Evolutionary conservation across 2,888 invertebrate genomes (phyloP), one percentile per base, ranked within the genome.

Genomic region (Eudemis profundana): DNA sequence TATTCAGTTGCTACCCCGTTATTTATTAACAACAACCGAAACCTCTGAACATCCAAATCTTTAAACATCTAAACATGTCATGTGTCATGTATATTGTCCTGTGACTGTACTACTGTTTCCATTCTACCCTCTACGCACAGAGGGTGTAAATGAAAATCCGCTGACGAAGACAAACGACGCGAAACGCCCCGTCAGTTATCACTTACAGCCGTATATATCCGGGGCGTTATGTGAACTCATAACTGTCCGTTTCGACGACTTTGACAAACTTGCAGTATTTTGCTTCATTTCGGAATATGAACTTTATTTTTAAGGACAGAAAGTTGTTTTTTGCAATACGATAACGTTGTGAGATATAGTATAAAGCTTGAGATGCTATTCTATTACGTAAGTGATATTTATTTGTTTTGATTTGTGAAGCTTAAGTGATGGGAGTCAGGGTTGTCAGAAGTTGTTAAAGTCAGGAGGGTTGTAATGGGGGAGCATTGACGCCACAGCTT

Each of bases 131-230:
- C 50, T 50, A 29, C 50, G 46, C 17, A 50, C 69, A 57, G 73
- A 70, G 79, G 78, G 78, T 66, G 76, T 70, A 71, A 74, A 74
- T 78, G 76, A 77, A 75, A 73, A 77, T 66, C 33, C 59, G 46
- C 50, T 69, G 72, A 70, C 74, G 67, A 61, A 75, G 81, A 84
- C 73, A 79, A 82, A 84, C 75, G 78, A 74, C 66, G 70, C 71
- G 68, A 74, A 74, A 73, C 62, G 56, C 40, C 51, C 33, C 29
- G 57, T 17, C 63, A 56, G 56, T 57, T 64, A 57, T 64, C 63
- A 64, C 63, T 64, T 64, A 50, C 63, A 49, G 36, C 44, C 44
- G 49, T 50, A 17, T 57, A 36, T 56, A 23, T 50, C 42, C 36
- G 23, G 36, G 63, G 19, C 42, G 56, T 42, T 38, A 54, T 54